Evolutionary conservation across 2,888 invertebrate genomes (phyloP).

Genomic region (Sinohyriopsis cumingii): DNA sequence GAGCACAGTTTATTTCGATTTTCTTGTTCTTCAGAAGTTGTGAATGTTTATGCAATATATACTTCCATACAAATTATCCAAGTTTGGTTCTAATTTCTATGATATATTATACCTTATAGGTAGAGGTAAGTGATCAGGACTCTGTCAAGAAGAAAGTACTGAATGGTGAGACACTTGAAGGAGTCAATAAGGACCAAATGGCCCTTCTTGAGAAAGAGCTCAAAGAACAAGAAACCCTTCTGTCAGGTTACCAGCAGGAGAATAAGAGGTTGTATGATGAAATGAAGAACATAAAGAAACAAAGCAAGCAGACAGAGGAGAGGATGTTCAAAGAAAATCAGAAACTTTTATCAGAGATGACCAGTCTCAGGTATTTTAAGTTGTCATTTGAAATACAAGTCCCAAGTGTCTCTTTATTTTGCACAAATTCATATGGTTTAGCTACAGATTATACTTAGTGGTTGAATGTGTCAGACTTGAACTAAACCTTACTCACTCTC

Average conservation of each 20-base stretch:
- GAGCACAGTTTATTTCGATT: too few relatives aligned
- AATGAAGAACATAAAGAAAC: conserved; percentile 59
- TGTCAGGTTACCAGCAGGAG: conserved; percentile 68
- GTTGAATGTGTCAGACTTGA: too few relatives aligned
- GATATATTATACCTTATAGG: conserved; percentile 13
- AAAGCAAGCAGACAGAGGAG: conserved; percentile 63
- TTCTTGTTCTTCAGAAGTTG: too few relatives aligned
- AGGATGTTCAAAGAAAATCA: conserved; percentile 69
- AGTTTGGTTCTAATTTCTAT: neutral
- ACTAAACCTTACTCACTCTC: too few relatives aligned
- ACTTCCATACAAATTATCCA: neutral
- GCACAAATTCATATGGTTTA: neutral
- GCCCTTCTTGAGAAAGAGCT: conserved; percentile 62
- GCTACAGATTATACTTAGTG: too few relatives aligned
- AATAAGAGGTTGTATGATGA: conserved; percentile 69
- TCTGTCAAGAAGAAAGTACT: conserved; percentile 37
- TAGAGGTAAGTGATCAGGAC: conserved; percentile 31
- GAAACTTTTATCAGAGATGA: conserved; percentile 58
- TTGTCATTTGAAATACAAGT: too few relatives aligned
- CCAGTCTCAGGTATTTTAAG: conserved; percentile 56
- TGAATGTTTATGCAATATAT: too few relatives aligned
- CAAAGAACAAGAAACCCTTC: conserved; percentile 66
- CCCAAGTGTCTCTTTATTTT: neutral
- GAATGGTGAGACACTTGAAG: conserved; percentile 34
- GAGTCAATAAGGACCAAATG: conserved; percentile 53